These are phyloP conservation scores for Netelia virgata DNA, from an alignment of 2,888 invertebrate species.

Conservation along the genomic window DNA sequence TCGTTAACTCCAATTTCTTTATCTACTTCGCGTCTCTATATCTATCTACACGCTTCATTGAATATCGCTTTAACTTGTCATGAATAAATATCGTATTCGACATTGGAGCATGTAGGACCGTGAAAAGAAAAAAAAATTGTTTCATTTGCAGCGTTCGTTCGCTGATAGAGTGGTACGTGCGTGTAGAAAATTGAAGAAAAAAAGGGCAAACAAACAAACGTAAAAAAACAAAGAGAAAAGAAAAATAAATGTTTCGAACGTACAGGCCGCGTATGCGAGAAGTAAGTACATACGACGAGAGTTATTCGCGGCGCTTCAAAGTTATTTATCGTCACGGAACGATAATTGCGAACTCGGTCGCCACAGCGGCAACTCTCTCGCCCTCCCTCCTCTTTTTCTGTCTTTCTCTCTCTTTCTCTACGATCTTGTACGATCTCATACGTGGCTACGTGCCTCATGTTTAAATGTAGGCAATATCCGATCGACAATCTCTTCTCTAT, in stretches of 20 bases:
- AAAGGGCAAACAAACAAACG: not conserved
- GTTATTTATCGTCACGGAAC: slow-evolving; percentile 46
- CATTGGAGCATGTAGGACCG: not conserved
- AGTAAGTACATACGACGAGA: slow-evolving; percentile 16
- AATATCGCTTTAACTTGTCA: slow-evolving; percentile 25
- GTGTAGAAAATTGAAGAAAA: slow-evolving; percentile 10
- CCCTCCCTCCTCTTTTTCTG: slow-evolving; percentile 23
- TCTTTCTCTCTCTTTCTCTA: slow-evolving; percentile 4
- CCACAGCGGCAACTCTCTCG: slow-evolving; percentile 18
- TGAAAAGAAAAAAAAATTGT: not conserved
- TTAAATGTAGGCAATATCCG: slow-evolving; percentile 68
- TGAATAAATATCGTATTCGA: slow-evolving; percentile 31
- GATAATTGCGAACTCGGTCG: slow-evolving; percentile 36
- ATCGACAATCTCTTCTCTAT: slow-evolving; percentile 55
- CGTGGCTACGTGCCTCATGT: slow-evolving; percentile 47
- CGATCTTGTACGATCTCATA: slow-evolving; percentile 20
- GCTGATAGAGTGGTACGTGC: slow-evolving; percentile 24
- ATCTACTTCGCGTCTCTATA: slow-evolving; percentile 6
- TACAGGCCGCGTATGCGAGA: slow-evolving; percentile 18
- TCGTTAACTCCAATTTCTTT: not conserved
- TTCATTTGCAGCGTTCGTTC: slow-evolving; percentile 5
- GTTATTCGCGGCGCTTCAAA: slow-evolving; percentile 45
- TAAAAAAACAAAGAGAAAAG: slow-evolving; percentile 1
- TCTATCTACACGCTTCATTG: slow-evolving; percentile 17
- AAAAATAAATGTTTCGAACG: slow-evolving; percentile 13